A percentile compares a stretch with the other conserved stretches of the same genome.
phyloP scores from a whole-genome alignment of 2,797 vertebrate species.

The Halcyon leucocephala region DNA sequence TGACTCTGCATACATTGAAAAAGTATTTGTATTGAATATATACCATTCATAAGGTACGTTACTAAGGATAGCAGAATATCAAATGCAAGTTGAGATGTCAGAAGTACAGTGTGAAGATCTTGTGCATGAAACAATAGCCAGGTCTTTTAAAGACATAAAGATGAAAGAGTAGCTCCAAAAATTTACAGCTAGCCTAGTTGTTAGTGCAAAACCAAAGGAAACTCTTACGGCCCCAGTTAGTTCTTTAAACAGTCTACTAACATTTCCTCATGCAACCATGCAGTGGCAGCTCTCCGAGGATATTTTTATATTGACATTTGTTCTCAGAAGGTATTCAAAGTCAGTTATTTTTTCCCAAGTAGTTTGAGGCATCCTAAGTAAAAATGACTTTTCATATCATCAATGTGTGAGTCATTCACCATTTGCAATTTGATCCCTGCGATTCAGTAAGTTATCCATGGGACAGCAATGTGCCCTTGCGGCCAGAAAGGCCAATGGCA shows the following conservation, averaged over 20 bases:
- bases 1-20: background rate
- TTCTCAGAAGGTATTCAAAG: background rate
- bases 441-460: background rate
- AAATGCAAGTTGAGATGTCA: background rate
- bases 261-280: background rate
- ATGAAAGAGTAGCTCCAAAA: background rate
- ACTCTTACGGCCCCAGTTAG: background rate
- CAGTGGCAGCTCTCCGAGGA: background rate
- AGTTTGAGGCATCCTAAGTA: background rate
- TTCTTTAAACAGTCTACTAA: background rate
- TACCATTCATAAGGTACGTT: background rate
- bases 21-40: background rate
- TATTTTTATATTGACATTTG: background rate
- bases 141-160: background rate
- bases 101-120: background rate
- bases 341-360: background rate
- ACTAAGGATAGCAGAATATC: background rate
- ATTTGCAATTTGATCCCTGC: background rate
- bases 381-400: background rate
- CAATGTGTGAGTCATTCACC: background rate
- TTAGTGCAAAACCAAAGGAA: background rate
- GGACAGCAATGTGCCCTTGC: no score
- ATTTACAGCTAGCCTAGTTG: background rate
- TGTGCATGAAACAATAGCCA: background rate
- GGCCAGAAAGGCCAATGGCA: no score